phyloP scores from a whole-genome alignment of 2,113 vertebrate genomes.

The Dasyurus viverrinus region DNA sequence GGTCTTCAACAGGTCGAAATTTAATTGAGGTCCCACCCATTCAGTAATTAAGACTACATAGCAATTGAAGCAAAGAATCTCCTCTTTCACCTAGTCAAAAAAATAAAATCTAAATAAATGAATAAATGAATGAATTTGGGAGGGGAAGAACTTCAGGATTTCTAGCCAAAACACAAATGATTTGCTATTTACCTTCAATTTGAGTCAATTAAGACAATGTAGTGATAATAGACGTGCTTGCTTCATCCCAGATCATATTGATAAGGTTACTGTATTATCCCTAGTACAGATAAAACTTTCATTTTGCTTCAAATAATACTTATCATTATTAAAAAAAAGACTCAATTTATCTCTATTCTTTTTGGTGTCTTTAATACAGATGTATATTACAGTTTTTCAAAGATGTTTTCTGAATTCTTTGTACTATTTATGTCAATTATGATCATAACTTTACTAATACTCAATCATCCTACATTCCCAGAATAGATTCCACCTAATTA shows the following conservation, averaged over 20 bases:
- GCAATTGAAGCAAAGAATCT: no score
- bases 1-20: no score
- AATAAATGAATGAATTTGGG: no score
- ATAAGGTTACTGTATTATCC: neutral
- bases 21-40: no score
- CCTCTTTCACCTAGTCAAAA: no score
- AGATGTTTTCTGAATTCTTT: neutral
- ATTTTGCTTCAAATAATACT: neutral
- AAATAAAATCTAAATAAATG: no score
- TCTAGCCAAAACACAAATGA: no score
- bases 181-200: no score
- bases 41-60: no score
- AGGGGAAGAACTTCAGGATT: no score
- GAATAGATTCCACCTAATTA: neutral
- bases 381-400: neutral
- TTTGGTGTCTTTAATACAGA: neutral
- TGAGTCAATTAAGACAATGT: neutral
- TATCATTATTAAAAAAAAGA: neutral
- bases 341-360: neutral
- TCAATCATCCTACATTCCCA: neutral
- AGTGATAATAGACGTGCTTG: neutral
- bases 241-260: neutral
- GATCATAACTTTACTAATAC: neutral
- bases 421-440: fast-evolving
- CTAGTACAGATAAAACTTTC: neutral